Evolutionary conservation across 2,113 vertebrate genomes (phyloP), one percentile per base, ranked within the genome.

Genomic region (Synodontis membranacea): DNA sequence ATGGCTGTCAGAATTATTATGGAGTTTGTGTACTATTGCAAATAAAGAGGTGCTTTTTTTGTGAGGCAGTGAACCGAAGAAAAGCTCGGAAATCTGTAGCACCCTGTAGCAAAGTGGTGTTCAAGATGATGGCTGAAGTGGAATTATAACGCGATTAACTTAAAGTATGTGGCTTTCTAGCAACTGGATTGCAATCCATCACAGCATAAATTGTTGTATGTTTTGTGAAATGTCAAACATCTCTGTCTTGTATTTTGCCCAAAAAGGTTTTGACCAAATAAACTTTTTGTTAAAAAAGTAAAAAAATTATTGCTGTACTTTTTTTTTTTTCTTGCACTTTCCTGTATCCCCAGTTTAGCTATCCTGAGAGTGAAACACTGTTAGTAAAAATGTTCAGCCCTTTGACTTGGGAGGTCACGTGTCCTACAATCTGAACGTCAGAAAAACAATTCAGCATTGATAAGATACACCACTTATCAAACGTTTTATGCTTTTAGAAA

Each of bases 1-100:
- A 80, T 19, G 25, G 60, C 80, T 89, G 86, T 85, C 50, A 48
- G 23, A 87, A 72, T 52, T 44, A 87, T 89, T 87, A 79, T 64
- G 23, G 64, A 14, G 60, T 81, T 48, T 75, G 34, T 10, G 34
- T 68, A 56, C 28, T 79, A 52, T 31, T 52, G 52, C 5, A 6
- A 42, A 80, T 58, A 42, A 9, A 80, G 31, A 79, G 39, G 8
- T 50, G 76, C n/a, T 54, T 82, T 60, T 80, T 68, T 83, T 12
- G 54, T 58, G 54, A 39, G 48, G 42, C 42, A 28, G 37, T 56
- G 31, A 79, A 52, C 75, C 39, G 9, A 81, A 42, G 23, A 42
- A 56, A 81, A 39, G 6, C 34, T 15, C 21, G 14, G 72, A 28
- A 25, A 25, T 60, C 21, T 81, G 17, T 28, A 58, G 42, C 44